Base-by-base conservation (phyloP, 2,888 invertebrate genomes). In the Sinhomidia bicolor region DNA sequence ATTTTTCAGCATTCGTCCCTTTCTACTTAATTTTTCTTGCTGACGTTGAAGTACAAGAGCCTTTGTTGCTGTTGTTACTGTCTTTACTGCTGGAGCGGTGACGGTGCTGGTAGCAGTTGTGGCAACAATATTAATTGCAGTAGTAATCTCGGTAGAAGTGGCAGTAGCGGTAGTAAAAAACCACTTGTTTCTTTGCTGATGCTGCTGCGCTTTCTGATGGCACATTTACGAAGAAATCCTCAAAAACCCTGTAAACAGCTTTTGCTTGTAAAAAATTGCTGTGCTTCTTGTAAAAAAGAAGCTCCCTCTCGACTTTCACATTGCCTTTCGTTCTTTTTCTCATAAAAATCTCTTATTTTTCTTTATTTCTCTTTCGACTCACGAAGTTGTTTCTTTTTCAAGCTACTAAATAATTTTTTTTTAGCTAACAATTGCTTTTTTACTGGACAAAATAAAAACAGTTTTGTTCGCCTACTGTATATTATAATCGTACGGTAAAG, bases 211-310 rank as follows among this genome's bases (percentile, higher is more conserved):
- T 32, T 36, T 23, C 74, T 51, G 20, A 29, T 76, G 29, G 26
- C 57, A 78, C 78, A 78, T 78, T 78, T 78, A 78, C 32, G 32
- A 78, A 78, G 17, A 78, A 76, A 78, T 54, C 10, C 32, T 54
- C 29, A 76, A 54, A 54, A 57, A 71, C 41, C 74, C 36, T 12
- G 74, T 74, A 74, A 26, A 10, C 20, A 44, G 47, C 26, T 26
- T 47, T n/a, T n/a, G n/a, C n/a, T n/a, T n/a, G n/a, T n/a, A 1
- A 47, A 23, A 12, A 10, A 23, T 5, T 44, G 47, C 26, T 23
- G 3, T 5, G 51, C 51, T 51, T 51, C 14, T 51, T 47, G 62
- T 62, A 29, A 3, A 62, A 57, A 65, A 36, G 36, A 65, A 65
- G 36, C 68, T 68, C 26, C 29, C 12, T 65, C 71, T 44, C 41